These are phyloP conservation scores for Dunckerocampus dactyliophorus DNA, from an alignment of 2,113 vertebrate species.

Conservation along the genomic window DNA sequence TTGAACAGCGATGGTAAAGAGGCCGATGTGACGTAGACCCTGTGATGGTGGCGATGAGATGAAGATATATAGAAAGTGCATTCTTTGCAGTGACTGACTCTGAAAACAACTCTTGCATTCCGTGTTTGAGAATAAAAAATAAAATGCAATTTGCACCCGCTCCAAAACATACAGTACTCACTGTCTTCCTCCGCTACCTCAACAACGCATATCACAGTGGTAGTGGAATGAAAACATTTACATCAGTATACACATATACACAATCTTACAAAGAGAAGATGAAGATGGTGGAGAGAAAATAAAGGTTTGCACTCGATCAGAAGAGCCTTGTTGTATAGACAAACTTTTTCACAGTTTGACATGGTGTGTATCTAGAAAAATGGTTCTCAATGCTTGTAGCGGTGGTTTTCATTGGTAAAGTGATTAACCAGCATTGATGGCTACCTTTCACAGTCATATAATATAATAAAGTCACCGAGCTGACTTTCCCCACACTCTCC, in stretches of 20 bases:
- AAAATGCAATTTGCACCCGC: constrained; percentile 44
- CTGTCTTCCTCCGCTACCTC: constrained; percentile 65
- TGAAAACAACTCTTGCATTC: constrained; percentile 60
- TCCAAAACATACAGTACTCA: constrained; percentile 50
- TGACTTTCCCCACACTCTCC: constrained; percentile 29
- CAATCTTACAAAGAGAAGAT: constrained; percentile 47
- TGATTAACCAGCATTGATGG: constrained; percentile 33
- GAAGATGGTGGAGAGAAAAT: constrained; percentile 24
- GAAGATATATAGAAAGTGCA: constrained; percentile 74
- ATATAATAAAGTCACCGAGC: constrained; percentile 15
- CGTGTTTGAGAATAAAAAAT: constrained; percentile 31
- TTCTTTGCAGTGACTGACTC: constrained; percentile 70
- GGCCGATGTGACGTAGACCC: constrained; percentile 60
- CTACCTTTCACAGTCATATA: constrained; percentile 48
- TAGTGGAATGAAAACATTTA: constrained; percentile 72
- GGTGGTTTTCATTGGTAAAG: constrained; percentile 22
- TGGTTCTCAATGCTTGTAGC: constrained; percentile 21
- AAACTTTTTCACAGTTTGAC: constrained; percentile 68
- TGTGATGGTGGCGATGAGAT: constrained; percentile 68
- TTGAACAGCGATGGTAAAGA: constrained; percentile 66
- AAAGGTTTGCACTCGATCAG: constrained; percentile 37
- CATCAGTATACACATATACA: constrained; percentile 71
- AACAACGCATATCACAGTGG: constrained; percentile 72
- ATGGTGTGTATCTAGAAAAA: constrained; percentile 34
- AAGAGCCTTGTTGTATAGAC: constrained; percentile 47